Conservation (phyloP, 2,797 vertebrate species). For the Pteropus rufus region DNA sequence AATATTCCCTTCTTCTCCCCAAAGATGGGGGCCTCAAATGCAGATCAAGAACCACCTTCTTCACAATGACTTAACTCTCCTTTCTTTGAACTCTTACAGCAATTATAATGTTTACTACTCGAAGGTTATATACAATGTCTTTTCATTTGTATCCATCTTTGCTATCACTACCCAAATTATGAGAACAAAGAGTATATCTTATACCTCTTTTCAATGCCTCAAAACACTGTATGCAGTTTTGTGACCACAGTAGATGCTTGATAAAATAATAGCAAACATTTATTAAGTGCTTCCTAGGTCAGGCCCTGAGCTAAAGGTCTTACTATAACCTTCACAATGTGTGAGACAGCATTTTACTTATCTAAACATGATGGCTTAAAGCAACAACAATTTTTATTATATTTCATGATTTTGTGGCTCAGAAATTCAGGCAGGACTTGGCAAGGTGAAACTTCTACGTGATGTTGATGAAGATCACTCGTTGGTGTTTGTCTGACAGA, state of each 20-base stretch:
- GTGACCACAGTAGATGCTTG: neutral
- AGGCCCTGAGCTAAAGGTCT: neutral
- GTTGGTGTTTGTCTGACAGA: neutral
- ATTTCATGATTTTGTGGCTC: neutral
- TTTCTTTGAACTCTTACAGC: neutral
- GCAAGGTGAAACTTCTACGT: neutral
- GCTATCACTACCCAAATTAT: neutral
- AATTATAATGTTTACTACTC: neutral
- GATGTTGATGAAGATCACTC: neutral
- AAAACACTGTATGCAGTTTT: neutral
- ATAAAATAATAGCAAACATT: neutral
- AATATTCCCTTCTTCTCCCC: neutral
- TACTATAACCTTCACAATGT: neutral
- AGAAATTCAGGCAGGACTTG: neutral
- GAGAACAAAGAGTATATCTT: neutral
- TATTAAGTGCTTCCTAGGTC: neutral
- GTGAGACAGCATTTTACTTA: neutral
- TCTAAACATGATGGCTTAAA: neutral
- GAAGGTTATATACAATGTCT: neutral
- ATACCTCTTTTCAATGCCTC: neutral
- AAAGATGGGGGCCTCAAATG: neutral
- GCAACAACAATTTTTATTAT: neutral
- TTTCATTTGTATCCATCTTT: neutral
- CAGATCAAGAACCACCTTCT: neutral
- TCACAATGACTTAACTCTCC: neutral